Conservation (phyloP, 2,113 vertebrate genomes). For the Origma solitaria region DNA sequence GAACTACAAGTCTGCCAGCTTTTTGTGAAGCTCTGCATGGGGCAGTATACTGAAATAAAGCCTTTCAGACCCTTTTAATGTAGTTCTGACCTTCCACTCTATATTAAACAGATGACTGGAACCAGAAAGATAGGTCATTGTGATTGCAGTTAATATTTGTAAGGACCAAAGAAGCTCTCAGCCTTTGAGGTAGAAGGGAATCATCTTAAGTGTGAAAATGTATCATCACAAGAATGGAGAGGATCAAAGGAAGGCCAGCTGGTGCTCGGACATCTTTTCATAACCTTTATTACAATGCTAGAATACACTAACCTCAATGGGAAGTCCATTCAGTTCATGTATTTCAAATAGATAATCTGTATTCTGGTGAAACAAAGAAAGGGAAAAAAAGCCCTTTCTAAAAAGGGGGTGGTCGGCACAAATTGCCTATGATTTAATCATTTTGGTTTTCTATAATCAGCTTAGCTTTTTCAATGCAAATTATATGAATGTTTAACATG, state of each 20-base stretch:
- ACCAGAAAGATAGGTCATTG: conserved; percentile 66
- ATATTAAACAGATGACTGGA: conserved; percentile 67
- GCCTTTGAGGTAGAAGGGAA: conserved; percentile 64
- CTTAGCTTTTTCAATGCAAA: conserved; percentile 26
- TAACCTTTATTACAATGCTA: conserved; percentile 62
- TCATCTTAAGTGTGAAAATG: conserved; percentile 67
- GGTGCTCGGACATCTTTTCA: conserved; percentile 65
- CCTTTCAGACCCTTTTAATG: conserved; percentile 57
- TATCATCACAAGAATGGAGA: conserved; percentile 63
- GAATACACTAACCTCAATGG: conserved; percentile 63
- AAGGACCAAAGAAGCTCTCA: conserved; percentile 61
- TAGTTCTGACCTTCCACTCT: conserved; percentile 63
- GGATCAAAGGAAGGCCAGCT: conserved; percentile 65
- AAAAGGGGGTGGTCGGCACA: conserved; percentile 44
- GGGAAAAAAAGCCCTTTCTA: neutral
- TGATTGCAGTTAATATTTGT: conserved; percentile 66
- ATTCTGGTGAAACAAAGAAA: conserved; percentile 51
- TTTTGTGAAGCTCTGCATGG: conserved; percentile 66
- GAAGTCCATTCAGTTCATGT: conserved; percentile 52
- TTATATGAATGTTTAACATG: neutral
- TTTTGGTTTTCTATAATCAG: conserved; percentile 22
- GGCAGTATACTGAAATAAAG: conserved; percentile 55
- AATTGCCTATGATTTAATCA: conserved; percentile 64
- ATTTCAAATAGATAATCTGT: conserved; percentile 58
- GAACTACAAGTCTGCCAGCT: conserved; percentile 63